Base-by-base conservation (phyloP, 2,888 invertebrate genomes). In the Andrena marginata region DNA sequence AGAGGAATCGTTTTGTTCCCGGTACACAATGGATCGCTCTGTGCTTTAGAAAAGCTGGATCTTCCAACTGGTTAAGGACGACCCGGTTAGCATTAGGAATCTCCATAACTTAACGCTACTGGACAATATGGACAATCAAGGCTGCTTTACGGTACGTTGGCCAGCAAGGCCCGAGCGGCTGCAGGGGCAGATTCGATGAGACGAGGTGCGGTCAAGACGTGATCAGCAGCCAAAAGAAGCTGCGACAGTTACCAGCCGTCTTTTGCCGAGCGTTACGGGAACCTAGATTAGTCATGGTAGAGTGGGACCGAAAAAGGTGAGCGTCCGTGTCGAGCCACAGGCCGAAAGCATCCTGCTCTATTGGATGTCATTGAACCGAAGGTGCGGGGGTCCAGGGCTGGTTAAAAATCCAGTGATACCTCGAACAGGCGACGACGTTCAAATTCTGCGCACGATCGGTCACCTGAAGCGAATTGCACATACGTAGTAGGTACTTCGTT, bases 81-180 rank as follows among this genome's bases (percentile, higher is more conserved):
- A 65, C 59, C 74, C 64, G 77, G 85, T 85, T 85, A 83, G 87
- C 87, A 88, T 89, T 88, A 85, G 85, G 86, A 91, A 92, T 93
- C 89, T 91, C 91, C 92, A 92, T 92, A 91, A 92, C 85, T 90
- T 90, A 90, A 72, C 85, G 77, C 82, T 76, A 72, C 84, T 77
- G 91, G 92, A 93, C 93, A 93, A 93, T 93, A 92, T 92, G 93
- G 93, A 93, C 93, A 93, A 93, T 93, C 93, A 93, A 90, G 42
- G 91, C 91, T 91, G 89, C 87, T 93, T 93, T 87, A 91, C 91
- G 91, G 89, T 92, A 92, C 91, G 91, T 85, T 90, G 91, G 81
- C 78, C 90, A 89, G 33, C 56, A 26, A 64, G 80, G 84, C 84
- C 85, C 85, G 83, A 72, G 80, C 81, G 85, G 83, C 87, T 85